phyloP scores from a whole-genome alignment of 2,888 invertebrate species.

The Lacanobia wlatinum region DNA sequence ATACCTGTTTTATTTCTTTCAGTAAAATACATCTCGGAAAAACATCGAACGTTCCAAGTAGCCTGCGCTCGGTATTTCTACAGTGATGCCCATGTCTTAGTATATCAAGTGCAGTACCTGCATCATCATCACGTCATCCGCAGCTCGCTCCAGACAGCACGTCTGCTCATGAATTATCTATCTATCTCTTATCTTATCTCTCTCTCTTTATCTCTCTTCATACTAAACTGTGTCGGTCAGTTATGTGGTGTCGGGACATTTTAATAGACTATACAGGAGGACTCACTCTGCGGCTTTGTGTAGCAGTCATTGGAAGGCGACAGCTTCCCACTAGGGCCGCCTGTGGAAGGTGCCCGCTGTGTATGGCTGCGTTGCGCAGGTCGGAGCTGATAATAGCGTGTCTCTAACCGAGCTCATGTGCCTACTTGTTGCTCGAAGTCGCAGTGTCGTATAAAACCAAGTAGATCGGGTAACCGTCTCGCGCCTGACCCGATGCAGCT shows the following conservation, averaged over 20 bases:
- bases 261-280: neutral
- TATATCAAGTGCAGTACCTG: neutral
- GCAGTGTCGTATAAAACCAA: too few relatives aligned
- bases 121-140: neutral
- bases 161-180: neutral
- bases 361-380: neutral
- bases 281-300: conserved; percentile 7
- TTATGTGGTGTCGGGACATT: neutral
- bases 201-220: too few relatives aligned
- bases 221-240: neutral
- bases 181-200: too few relatives aligned
- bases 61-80: neutral
- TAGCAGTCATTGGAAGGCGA: conserved; percentile 7
- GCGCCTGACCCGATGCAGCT: neutral
- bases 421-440: neutral
- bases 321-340: neutral
- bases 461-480: neutral
- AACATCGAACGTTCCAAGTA: conserved; percentile 8
- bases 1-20: conserved; percentile 38
- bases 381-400: conserved; percentile 13
- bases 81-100: neutral
- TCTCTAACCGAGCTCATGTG: neutral
- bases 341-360: neutral
- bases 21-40: conserved; percentile 25
- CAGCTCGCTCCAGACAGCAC: neutral